Base-by-base conservation (phyloP, 2,888 invertebrate species). In the Andrena hattorfiana region DNA sequence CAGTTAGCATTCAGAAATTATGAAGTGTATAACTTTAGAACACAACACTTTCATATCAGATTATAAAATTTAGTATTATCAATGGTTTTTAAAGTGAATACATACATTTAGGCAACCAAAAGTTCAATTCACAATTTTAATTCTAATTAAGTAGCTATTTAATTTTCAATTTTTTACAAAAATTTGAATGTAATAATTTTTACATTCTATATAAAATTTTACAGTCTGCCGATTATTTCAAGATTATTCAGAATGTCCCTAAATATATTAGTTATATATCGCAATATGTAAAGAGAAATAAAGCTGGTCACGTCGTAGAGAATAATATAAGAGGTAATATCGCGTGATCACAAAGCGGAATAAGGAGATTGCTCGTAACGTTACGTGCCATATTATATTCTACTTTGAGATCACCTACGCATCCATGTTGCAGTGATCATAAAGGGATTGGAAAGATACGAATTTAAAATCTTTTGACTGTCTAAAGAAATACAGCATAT, bases 271-370 rank as follows among this genome's bases (percentile, higher is more conserved):
- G 42, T 4, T 0, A 13, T 48, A 6, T 51, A 42, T 42, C 23
- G 10, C 66, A 6, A 48, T 60, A 51, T 42, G 20, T 62, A 20
- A 26, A 2, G 16, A 30, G 42, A 60, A 67, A 42, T 30, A 62
- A 72, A 77, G 8, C 23, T 42, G 62, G 66, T 60, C 30, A 67
- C 26, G 28, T 26, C 26, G 26, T 77, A 67, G 42, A 2, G 35
- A n/a, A 64, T 63, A 32, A 48, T 54, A 23, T 63, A 30, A 48
- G 7, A 54, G 28, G 7, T 13, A 20, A 32, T 73, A 48, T 54
- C 16, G 10, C 16, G 13, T 30, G 8, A 51, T 67, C 54, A 10
- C 42, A 32, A 32, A 48, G 23, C n/a, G 26, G 66, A 66, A 72
- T 67, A 35, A 10, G 42, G 30, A 10, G 62, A 73, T 48, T 35